Base-by-base conservation (phyloP, 2,797 vertebrate species). In the Schizothorax lantsangensis region DNA sequence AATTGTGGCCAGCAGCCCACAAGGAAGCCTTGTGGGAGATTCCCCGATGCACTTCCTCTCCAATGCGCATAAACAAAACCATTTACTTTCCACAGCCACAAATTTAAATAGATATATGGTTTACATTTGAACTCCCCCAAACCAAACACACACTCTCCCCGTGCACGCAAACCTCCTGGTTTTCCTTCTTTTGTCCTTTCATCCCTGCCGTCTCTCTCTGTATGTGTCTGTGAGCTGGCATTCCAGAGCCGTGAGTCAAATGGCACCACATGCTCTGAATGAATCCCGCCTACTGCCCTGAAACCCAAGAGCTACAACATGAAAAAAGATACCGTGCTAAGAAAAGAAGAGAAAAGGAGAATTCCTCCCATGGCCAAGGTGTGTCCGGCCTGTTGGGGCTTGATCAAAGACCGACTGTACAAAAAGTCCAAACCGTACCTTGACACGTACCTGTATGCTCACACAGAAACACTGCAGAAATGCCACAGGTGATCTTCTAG, bases 161-260 rank as follows among this genome's bases (percentile, higher is more conserved):
- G 23, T 15, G n/a, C 72, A 84, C 74, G 57, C 75, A 73, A 59
- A 71, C 54, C n/a, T 45, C 72, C 15, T 10, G 78, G 40, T 21
- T 33, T 54, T 77, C 62, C 36, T 36, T n/a, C 9, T 69, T 43
- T 74, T 57, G 47, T 49, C 49, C 66, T 52, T 64, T 40, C 69
- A 26, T 33, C 5, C 33, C 23, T 49, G 26, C 68, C 17, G 6
- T 54, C 57, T 43, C 14, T 83, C 33, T 52, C 74, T 68, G 26
- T 74, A 26, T 54, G 17, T n/a, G 57, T 23, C 62, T 54, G 33
- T 57, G 62, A 57, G 72, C 77, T 40, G 19, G 23, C 83, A 87
- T 89, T 90, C 85, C 85, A 64, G 68, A 38, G 75, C 15, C 2
- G 1, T 91, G 88, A 90, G 66, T 88, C 85, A 88, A 19, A 36